phyloP scores from a whole-genome alignment of 2,888 invertebrate species.

The Venusia cambrica region DNA sequence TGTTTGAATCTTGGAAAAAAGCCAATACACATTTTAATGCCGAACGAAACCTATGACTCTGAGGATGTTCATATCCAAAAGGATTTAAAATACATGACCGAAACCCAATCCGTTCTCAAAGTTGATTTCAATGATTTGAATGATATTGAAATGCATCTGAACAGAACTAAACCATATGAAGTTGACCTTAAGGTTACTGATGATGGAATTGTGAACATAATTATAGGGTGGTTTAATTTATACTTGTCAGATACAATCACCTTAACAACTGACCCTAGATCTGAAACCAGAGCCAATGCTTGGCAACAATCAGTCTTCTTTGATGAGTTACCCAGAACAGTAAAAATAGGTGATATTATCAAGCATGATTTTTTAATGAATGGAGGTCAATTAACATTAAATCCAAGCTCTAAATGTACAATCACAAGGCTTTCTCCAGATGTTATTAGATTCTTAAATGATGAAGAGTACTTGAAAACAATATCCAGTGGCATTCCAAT shows the following conservation, averaged over 20 bases:
- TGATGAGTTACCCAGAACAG: conserved; percentile 60
- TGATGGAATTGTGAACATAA: conserved; percentile 82
- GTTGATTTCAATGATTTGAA: conserved; percentile 83
- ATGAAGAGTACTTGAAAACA: conserved; percentile 61
- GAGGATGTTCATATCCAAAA: conserved; percentile 82
- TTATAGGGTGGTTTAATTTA: conserved; percentile 88
- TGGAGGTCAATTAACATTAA: conserved; percentile 58
- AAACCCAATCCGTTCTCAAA: conserved; percentile 74
- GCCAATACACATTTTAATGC: conserved; percentile 32
- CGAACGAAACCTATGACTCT: conserved; percentile 84
- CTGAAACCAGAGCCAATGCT: conserved; percentile 74
- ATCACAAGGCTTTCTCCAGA: conserved; percentile 53
- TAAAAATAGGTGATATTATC: conserved; percentile 48
- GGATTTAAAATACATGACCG: conserved; percentile 81
- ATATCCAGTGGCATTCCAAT: conserved; percentile 59
- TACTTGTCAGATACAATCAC: conserved; percentile 82
- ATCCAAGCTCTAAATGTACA: conserved; percentile 36
- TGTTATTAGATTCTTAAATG: conserved; percentile 72
- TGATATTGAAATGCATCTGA: conserved; percentile 64
- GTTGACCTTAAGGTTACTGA: conserved; percentile 55
- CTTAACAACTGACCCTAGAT: conserved; percentile 83
- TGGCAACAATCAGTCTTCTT: conserved; percentile 91
- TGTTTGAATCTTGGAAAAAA: conserved; percentile 45
- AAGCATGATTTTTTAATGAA: conserved; percentile 56
- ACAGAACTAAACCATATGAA: conserved; percentile 54